These are phyloP conservation scores for Cyanoramphus novaezelandiae DNA, from an alignment of 2,113 vertebrate genomes.

Conservation along the genomic window DNA sequence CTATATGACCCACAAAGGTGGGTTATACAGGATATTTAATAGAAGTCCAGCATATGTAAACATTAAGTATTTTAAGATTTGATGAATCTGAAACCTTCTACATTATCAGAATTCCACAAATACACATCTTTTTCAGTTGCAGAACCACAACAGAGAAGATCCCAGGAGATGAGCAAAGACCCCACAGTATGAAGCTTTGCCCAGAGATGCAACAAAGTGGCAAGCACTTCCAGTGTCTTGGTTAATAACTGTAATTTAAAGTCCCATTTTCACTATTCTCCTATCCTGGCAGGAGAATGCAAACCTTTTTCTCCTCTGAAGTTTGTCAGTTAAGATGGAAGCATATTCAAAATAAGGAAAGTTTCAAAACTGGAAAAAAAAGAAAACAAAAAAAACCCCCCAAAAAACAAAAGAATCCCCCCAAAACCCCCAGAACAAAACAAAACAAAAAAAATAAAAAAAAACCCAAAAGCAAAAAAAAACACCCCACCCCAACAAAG, in stretches of 20 bases:
- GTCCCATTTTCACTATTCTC: background rate
- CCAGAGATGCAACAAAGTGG: background rate
- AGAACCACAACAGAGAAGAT: background rate
- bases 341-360: background rate
- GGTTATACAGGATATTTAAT: too few species aligned
- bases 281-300: background rate
- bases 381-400: accelerated
- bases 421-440: accelerated
- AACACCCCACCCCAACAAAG: background rate
- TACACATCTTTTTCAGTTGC: background rate
- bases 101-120: background rate
- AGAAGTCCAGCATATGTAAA: background rate
- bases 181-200: background rate
- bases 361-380: background rate
- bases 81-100: background rate
- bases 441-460: background rate
- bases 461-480: too few species aligned
- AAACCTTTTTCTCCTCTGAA: background rate
- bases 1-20: background rate
- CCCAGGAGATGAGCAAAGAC: background rate
- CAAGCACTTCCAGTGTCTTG: background rate
- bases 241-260: background rate
- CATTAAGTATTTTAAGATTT: background rate
- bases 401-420: background rate
- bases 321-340: background rate